Base-by-base conservation (phyloP, 2,888 invertebrate genomes). In the Drosophila lacicola region DNA sequence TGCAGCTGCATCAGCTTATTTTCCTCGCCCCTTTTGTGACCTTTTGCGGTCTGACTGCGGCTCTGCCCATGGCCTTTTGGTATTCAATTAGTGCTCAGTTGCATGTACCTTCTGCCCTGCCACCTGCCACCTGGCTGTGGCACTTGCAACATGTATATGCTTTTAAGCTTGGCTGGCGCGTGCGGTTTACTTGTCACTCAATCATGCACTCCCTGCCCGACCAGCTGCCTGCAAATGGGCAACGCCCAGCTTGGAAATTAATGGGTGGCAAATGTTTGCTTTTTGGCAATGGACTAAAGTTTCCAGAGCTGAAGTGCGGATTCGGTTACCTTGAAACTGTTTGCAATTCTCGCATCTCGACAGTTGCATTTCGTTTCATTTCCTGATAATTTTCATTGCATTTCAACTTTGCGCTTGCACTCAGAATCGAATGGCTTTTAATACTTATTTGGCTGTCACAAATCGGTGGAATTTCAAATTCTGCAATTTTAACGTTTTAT, bases 81-180 rank as follows among this genome's bases (percentile, higher is more conserved):
- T 45, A 61, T 73, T 68, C 86, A 82, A 82, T 85, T 82, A 82
- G 66, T 60, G 36, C 33, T 67, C 39, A 70, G 56, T 57, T 70
- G 80, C 75, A 63, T 61, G 63, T 62, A 53, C 36, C 66, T 14
- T 5, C 9, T 29, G 36, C 29, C 9, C 13, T 46, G 63, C 50
- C 46, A 42, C 9, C 13, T 46, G 63, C 50, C 46, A 42, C 51
- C 44, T 57, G 61, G 19, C 64, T 64, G 62, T 56, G 53, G 57
- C 67, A 64, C 53, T 51, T 67, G 70, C 62, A 67, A 83, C 86
- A 82, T 77, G 77, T 62, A 70, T 68, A 74, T 69, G 74, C 86
- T 82, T 82, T 86, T 70, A 83, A 69, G 65, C 50, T 54, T 13
- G 58, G 29, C 47, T 62, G 60, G 39, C 44, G 46, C 45, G 45